Evolutionary conservation across 2,888 invertebrate genomes (phyloP), one percentile per base, ranked within the genome.

Genomic region (Eretmocerus hayati): DNA sequence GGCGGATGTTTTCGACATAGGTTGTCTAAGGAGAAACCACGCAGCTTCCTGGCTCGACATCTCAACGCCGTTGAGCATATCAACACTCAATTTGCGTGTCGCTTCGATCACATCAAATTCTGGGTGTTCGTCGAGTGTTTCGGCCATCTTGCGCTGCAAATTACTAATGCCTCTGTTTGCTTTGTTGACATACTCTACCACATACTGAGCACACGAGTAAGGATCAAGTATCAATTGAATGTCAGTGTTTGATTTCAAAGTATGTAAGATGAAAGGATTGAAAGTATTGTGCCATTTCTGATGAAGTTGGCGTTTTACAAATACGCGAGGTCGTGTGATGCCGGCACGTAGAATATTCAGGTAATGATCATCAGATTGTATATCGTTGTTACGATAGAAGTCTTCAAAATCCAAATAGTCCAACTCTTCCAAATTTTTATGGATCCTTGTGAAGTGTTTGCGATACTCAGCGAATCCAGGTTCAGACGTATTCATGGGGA

Each of bases 11-110:
- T 66, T 59, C 15, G 64, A 65, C 72, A 74, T 74, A 9, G 71
- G 69, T 51, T 71, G 60, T 23, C 72, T 57, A 38, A 75, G 51
- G 2, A 74, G 51, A 62, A 64, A 73, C 72, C 72, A 74, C 45
- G 72, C 73, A 40, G 72, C 71, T 61, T 73, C 71, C 65, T 72
- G 72, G 51, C 59, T 59, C 4, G 63, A 8, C 13, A 50, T 65
- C 51, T 71, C 69, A 32, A 62, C 58, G 22, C 44, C 43, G 49
- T 72, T 68, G 0, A 72, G 53, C 30, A 70, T 36, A 30, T 67
- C 43, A 4, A 66, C 46, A 50, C 64, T 58, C 31, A 67, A 52
- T 56, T 53, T 62, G 50, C 53, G 58, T 3, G 60, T 60, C n/a
- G 56, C 53, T 15, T 63, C 64, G 4, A 62, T 51, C 8, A 60